Evolutionary conservation across 2,888 invertebrate genomes (phyloP).

Genomic region (Mesoligia furuncula): DNA sequence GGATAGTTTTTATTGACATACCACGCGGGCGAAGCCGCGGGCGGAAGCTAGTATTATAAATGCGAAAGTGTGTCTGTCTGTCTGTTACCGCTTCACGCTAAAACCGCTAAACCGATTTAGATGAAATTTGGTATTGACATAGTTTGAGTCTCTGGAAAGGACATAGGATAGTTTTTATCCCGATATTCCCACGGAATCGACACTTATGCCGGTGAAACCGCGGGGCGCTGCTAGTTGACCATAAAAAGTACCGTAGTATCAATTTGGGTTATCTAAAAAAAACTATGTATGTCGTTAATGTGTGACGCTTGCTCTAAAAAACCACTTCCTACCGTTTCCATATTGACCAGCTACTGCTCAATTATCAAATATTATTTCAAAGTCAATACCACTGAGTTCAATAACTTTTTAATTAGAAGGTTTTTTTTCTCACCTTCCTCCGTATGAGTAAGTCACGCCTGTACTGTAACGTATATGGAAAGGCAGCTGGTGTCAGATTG

Average conservation of each 20-base stretch:
- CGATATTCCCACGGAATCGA: too few species aligned
- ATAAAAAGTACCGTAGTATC: background rate
- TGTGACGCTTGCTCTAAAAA: conserved; percentile 9
- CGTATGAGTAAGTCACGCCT: conserved; percentile 43
- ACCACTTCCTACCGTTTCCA: conserved; percentile 30
- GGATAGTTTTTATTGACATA: too few species aligned
- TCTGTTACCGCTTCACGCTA: too few species aligned
- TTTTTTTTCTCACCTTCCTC: conserved; percentile 45
- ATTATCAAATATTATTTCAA: conserved; percentile 50
- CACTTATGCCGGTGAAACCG: too few species aligned
- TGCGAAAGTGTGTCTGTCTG: too few species aligned
- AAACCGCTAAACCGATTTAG: too few species aligned
- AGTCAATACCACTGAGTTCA: conserved; percentile 53
- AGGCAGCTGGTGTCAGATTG: conserved; percentile 39
- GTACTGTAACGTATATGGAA: conserved; percentile 40
- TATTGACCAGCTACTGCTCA: conserved; percentile 18
- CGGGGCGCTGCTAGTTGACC: too few species aligned
- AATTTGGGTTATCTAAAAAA: background rate
- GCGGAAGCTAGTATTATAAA: too few species aligned
- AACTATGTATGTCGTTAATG: background rate
- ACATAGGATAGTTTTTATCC: too few species aligned
- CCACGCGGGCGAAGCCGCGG: too few species aligned
- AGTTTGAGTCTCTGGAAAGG: too few species aligned
- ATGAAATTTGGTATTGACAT: too few species aligned
- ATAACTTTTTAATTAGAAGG: conserved; percentile 58